Base-by-base conservation (phyloP, 2,113 vertebrate species). In the Epinephelus fuscoguttatus region DNA sequence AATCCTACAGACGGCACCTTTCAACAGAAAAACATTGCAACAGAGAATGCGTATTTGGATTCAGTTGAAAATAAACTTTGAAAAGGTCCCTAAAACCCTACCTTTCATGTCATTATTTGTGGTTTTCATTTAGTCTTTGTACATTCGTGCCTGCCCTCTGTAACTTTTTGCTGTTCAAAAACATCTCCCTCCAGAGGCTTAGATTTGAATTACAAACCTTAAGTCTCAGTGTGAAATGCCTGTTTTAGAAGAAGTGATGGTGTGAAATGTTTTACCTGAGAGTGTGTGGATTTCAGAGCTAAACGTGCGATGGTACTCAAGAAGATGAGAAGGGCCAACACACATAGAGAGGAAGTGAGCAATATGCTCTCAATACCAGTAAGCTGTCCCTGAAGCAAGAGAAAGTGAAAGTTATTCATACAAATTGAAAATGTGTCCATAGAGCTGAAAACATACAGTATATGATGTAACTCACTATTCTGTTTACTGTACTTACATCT, bases 281-380 rank as follows among this genome's bases (percentile, higher is more conserved):
- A 81, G 21, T 3, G 56, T 69, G 91, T 90, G 27, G 93, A 93
- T 78, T 85, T 92, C 61, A 94, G 78, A 69, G 90, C 84, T 21
- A 86, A 83, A 21, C 90, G 78, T 66, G 93, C 85, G 0, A 89
- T 1, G 2, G 0, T 1, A 23, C 40, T 53, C 86, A 94, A 47
- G 82, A 93, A 89, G 85, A 94, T 90, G 71, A 94, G 92, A 18
- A 94, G 10, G 56, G 0, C 85, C 2, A 40, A 88, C 23, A 81
- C 84, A 23, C 73, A 92, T 55, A 90, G 1, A 3, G 92, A 88
- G 56, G 40, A 85, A 2, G 3, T 3, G 0, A 88, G 18, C 78
- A 94, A 55, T 7, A 93, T 4, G 21, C 2, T 0, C 40, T 93
- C 87, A 27, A 91, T 0, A n/a, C 7, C 3, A 0, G 0, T 0